These are phyloP conservation scores for Sesamia nonagrioides DNA, from an alignment of 1,140 invertebrate species.

Conservation along the genomic window DNA sequence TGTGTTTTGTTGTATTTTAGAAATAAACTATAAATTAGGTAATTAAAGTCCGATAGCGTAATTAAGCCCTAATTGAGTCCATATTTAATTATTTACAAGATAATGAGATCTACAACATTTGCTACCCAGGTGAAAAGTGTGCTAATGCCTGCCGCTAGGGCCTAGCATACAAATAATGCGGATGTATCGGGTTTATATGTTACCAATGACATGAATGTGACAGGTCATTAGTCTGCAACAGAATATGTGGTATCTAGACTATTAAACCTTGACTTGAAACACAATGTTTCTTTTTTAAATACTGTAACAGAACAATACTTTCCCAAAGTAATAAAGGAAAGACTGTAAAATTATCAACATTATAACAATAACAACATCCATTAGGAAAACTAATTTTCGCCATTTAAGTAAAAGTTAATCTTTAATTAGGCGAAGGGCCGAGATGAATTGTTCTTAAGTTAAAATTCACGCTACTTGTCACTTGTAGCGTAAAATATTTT, in stretches of 20 bases:
- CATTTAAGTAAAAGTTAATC: slow-evolving; percentile 43
- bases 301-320: background rate
- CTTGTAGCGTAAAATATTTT: slow-evolving; percentile 53
- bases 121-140: slow-evolving; percentile 19
- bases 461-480: slow-evolving; percentile 54
- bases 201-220: slow-evolving; percentile 31
- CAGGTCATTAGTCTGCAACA: slow-evolving; percentile 33
- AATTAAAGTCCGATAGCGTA: background rate
- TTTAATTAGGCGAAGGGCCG: slow-evolving; percentile 46
- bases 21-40: background rate
- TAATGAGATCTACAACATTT: background rate
- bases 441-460: slow-evolving; percentile 47
- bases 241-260: background rate
- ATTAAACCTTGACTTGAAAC: background rate
- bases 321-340: background rate
- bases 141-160: slow-evolving; percentile 25
- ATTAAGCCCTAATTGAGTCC: background rate
- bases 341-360: background rate
- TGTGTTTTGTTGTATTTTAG: background rate
- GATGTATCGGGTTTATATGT: slow-evolving; percentile 40
- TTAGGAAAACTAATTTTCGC: slow-evolving; percentile 6
- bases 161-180: slow-evolving; percentile 21
- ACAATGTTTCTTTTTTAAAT: background rate
- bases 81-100: background rate
- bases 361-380: background rate